phyloP scores from a whole-genome alignment of 2,113 vertebrate genomes.

The Laticauda laticaudata region DNA sequence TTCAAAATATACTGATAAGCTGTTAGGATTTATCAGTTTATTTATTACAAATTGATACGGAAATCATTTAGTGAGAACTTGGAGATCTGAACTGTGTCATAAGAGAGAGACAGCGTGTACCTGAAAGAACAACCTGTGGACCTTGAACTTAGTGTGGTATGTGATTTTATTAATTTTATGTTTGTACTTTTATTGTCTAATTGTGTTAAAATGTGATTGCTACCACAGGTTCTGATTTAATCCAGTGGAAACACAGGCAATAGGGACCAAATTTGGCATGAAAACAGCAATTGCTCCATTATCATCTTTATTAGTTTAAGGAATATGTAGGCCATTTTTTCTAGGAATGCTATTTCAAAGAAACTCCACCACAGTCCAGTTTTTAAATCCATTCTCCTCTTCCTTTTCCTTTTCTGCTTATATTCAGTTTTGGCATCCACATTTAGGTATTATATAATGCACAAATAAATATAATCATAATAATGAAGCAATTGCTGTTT shows the following conservation, averaged over 20 bases:
- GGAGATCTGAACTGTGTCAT: background rate
- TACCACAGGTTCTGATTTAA: background rate
- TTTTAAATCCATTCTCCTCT: background rate
- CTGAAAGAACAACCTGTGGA: background rate
- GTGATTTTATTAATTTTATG: background rate
- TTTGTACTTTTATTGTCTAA: background rate
- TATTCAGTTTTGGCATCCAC: background rate
- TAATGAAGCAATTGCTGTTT: background rate
- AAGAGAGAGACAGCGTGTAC: background rate
- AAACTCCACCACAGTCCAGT: background rate
- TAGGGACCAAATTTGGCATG: background rate
- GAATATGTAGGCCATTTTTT: background rate
- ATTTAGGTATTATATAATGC: background rate
- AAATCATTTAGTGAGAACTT: background rate
- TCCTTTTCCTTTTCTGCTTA: background rate
- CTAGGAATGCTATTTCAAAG: background rate
- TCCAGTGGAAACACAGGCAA: background rate
- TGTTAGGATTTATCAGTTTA: background rate
- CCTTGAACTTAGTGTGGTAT: background rate
- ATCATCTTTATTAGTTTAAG: background rate
- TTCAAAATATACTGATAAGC: background rate
- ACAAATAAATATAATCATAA: background rate
- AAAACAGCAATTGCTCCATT: background rate
- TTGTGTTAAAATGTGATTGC: background rate
- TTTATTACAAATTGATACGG: background rate